Conservation (phyloP, 2,888 invertebrate species). For the Ormyrus nitidulus region DNA sequence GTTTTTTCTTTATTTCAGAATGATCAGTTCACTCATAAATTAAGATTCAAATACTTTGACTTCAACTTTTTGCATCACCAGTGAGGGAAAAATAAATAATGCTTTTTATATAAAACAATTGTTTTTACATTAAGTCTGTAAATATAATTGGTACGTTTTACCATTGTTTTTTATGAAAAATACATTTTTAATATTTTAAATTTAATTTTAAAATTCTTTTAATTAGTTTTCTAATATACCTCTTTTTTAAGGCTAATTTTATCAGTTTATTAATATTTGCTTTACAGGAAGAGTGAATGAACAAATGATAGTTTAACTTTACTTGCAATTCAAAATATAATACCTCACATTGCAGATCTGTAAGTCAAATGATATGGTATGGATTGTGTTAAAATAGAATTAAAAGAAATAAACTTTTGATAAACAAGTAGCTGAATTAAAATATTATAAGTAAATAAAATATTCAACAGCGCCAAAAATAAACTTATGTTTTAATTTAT, state of each 20-base stretch:
- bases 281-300: constrained; percentile 19
- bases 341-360: constrained; percentile 26
- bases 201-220: background rate
- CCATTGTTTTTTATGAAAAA: constrained; percentile 17
- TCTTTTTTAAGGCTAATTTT: constrained; percentile 20
- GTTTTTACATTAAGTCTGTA: constrained; percentile 46
- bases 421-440: constrained; percentile 23
- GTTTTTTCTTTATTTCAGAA: constrained; percentile 66
- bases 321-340: constrained; percentile 16
- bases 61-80: constrained; percentile 18
- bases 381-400: constrained; percentile 16
- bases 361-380: constrained; percentile 23
- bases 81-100: constrained; percentile 42
- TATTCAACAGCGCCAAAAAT: constrained; percentile 21
- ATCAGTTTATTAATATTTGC: constrained; percentile 11
- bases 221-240: too few species aligned
- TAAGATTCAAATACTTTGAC: constrained; percentile 47
- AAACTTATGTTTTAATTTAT: constrained; percentile 28
- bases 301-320: constrained; percentile 16
- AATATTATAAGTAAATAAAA: constrained; percentile 34
- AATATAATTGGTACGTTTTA: constrained; percentile 47
- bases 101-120: constrained; percentile 33
- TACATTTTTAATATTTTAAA: constrained; percentile 32
- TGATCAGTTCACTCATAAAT: constrained; percentile 71
- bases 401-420: constrained; percentile 17